These are phyloP conservation scores for Coregonus suidteri DNA, from an alignment of 2,797 vertebrate genomes.

Conservation along the genomic window DNA sequence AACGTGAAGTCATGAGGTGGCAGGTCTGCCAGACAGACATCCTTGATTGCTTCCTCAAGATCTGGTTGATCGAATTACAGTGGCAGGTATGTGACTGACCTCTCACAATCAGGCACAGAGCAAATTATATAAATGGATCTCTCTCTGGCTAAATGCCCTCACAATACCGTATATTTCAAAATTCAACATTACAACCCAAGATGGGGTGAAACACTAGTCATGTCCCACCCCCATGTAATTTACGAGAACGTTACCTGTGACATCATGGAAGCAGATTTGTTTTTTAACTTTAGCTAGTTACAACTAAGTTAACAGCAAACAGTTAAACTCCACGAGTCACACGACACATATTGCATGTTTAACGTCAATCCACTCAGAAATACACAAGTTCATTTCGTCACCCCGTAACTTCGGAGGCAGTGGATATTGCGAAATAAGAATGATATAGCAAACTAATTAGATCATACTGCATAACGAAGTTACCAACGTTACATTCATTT, in stretches of 20 bases:
- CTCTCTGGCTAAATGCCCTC: neutral
- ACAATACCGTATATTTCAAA: neutral
- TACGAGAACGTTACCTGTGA: too few relatives aligned
- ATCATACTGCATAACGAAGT: neutral
- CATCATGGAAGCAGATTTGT: too few relatives aligned
- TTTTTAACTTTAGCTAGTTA: too few relatives aligned
- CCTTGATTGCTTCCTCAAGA: neutral
- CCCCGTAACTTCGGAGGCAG: neutral
- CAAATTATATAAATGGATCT: neutral
- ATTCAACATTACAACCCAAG: neutral
- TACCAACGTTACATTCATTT: neutral
- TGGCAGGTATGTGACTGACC: neutral
- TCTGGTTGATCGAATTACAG: neutral
- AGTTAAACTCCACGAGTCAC: too few relatives aligned
- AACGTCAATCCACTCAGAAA: neutral
- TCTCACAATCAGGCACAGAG: neutral
- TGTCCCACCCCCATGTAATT: too few relatives aligned
- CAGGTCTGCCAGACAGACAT: neutral
- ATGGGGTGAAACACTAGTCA: neutral
- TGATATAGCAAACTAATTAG: neutral
- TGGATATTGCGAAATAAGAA: neutral
- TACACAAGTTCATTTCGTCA: neutral
- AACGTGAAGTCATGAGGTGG: neutral
- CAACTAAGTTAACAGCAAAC: too few relatives aligned
- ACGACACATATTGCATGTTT: too few relatives aligned